phyloP scores from a whole-genome alignment of 37 sponge, comb jelly and placozoan species.

The Lycopodina hypogea region DNA sequence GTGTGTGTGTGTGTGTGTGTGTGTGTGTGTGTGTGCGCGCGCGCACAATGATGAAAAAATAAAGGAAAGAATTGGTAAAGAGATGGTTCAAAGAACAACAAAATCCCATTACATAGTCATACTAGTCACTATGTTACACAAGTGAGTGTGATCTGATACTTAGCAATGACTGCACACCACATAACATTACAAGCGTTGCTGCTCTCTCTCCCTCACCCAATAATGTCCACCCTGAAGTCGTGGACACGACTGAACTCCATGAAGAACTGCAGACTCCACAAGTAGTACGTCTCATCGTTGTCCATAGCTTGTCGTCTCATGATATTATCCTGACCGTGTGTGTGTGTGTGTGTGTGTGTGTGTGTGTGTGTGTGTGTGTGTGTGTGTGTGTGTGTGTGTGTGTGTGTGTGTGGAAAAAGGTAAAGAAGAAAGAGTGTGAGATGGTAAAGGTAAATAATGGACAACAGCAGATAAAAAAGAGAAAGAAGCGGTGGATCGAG shows the following conservation, averaged over 20 bases:
- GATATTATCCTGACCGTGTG: slow-evolving; percentile 67
- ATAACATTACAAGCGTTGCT: not conserved
- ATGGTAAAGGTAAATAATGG: too few species aligned
- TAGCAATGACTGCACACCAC: not conserved
- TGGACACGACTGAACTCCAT: slow-evolving; percentile 85
- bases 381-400: not conserved
- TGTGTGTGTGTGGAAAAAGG: not conserved
- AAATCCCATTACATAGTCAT: too few species aligned
- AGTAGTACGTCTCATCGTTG: slow-evolving; percentile 94
- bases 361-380: not conserved
- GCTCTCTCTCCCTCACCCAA: slow-evolving; percentile 47
- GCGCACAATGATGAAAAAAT: too few species aligned
- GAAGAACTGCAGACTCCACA: slow-evolving; percentile 87
- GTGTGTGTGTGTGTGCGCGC: too few species aligned
- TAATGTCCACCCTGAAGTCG: slow-evolving; percentile 75
- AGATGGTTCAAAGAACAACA: too few species aligned
- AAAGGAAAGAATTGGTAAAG: too few species aligned
- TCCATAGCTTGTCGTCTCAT: slow-evolving; percentile 70
- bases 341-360: not conserved
- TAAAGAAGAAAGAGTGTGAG: too few species aligned
- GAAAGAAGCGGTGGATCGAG: not conserved
- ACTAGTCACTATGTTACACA: too few species aligned
- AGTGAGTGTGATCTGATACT: not conserved
- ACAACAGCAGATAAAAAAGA: not conserved
- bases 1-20: too few species aligned